Base-by-base conservation (phyloP, 1,140 invertebrate genomes). In the Zaprionus tsacasi region DNA sequence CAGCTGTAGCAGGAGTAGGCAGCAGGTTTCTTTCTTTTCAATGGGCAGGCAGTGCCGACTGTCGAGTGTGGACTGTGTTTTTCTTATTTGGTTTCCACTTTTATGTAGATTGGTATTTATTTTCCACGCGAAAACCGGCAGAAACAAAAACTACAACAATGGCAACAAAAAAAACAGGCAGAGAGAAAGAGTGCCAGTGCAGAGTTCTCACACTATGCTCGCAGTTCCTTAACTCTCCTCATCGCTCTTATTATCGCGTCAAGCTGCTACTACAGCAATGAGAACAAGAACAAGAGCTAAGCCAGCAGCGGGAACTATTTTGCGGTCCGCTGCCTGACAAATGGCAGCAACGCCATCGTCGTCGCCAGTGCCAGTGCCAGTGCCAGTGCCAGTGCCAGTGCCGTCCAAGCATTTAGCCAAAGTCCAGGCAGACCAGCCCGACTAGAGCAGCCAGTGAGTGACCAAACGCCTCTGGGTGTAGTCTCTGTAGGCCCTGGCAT, bases 51-150 rank as follows among this genome's bases (percentile, higher is more conserved):
- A 35, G 3, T 58, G 58, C 58, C 15, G 54, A 56, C 71, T 68
- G 57, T 61, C 58, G 81, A 72, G 68, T 80, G 81, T 63, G 60
- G 50, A 40, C 36, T 60, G 59, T 82, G 81, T 89, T 89, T 88
- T 83, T 88, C 69, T 78, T 88, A 89, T 89, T 88, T 83, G 80
- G 81, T 83, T 83, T 89, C 83, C 81, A 89, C 83, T 88, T 88
- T 88, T 88, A 88, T 88, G 83, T 89, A 88, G 85, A 88, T 88
- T 88, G 81, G 85, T 88, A 88, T 88, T 88, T 88, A 89, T 88
- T 89, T 88, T 89, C 85, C 78, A 76, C 85, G 85, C 85, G 82
- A 82, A 87, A 86, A 78, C 71, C 59, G 67, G 60, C 65, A 81
- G 79, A 79, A 79, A 78, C 27, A 52, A 52, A 70, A 64, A 38